Conservation (phyloP, 2,888 invertebrate species). For the Tiphia femorata region DNA sequence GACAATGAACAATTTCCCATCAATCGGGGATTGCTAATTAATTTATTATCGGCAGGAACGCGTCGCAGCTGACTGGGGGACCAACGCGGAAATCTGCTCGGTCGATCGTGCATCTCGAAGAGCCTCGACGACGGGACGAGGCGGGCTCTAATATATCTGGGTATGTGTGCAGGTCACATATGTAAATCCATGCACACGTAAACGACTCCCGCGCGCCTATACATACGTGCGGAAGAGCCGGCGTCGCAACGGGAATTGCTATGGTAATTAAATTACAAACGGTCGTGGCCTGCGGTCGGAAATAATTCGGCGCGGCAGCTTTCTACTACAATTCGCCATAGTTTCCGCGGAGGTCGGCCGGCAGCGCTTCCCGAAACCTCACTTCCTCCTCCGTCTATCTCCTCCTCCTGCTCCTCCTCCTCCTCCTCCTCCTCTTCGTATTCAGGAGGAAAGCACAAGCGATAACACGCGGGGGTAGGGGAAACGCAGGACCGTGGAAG, state of each 20-base stretch:
- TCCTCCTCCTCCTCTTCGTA: constrained; percentile 7
- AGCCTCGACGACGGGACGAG: neutral
- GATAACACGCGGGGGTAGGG: constrained; percentile 17
- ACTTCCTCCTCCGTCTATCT: constrained; percentile 29
- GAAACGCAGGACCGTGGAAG: no score
- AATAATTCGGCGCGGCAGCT: constrained; percentile 63
- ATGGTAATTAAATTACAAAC: constrained; percentile 63
- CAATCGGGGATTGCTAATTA: no score
- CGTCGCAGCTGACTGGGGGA: no score
- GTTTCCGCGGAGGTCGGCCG: constrained; percentile 51
- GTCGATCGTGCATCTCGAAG: constrained; percentile 10
- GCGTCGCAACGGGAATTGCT: constrained; percentile 50
- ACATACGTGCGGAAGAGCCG: constrained; percentile 24
- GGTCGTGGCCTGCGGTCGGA: constrained; percentile 62
- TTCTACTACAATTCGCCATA: constrained; percentile 55
- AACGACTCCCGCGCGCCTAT: neutral
- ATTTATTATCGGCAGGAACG: no score
- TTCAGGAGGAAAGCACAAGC: constrained; percentile 6
- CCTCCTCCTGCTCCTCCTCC: constrained; percentile 22
- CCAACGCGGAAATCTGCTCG: no score
- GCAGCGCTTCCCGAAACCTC: constrained; percentile 45
- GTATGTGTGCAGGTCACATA: no score
- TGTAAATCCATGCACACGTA: no score
- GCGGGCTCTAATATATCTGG: no score
- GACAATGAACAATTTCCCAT: no score